These are phyloP conservation scores for Toxostoma redivivum DNA, from an alignment of 2,113 vertebrate species.

Conservation along the genomic window DNA sequence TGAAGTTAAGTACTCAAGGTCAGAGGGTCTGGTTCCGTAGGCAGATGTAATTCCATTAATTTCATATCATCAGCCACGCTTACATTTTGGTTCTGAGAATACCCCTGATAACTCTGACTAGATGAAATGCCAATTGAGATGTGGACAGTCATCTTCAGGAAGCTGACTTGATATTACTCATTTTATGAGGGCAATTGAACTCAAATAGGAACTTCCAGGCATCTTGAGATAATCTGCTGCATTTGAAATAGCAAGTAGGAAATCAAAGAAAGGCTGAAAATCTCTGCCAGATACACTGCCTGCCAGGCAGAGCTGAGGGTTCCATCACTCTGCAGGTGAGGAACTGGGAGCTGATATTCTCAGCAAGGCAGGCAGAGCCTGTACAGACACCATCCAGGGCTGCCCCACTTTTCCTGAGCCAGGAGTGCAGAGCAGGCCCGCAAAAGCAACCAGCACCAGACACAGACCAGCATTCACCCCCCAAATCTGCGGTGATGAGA, in stretches of 20 bases:
- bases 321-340: background rate
- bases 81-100: background rate
- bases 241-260: background rate
- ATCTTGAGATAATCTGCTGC: background rate
- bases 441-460: background rate
- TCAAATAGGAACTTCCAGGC: background rate
- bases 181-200: background rate
- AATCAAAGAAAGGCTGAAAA: background rate
- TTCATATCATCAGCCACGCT: background rate
- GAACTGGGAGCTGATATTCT: background rate
- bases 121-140: background rate
- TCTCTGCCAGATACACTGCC: background rate
- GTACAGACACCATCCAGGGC: background rate
- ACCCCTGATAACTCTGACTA: background rate
- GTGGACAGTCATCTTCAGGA: background rate
- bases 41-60: background rate
- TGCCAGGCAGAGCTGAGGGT: background rate
- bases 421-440: background rate
- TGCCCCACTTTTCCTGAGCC: background rate
- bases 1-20: background rate
- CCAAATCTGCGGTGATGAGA: rapidly evolving
- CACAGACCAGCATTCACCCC: background rate
- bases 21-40: background rate
- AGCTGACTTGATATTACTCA: background rate
- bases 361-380: background rate